Evolutionary conservation across 92 coral and sea anemone genomes (phyloP).

Genomic region (Parazoanthus darwini): DNA sequence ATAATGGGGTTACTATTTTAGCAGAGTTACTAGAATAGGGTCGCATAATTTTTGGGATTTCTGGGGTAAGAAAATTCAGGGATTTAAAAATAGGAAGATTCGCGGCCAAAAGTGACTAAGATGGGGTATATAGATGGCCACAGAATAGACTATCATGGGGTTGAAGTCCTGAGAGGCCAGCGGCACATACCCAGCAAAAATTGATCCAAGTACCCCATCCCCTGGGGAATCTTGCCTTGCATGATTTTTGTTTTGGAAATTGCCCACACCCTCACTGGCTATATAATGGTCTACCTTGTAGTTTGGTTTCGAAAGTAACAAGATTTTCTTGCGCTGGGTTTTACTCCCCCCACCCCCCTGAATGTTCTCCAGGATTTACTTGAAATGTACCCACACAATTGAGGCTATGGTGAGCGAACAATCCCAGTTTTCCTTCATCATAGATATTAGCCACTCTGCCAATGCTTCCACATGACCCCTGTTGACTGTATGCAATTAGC

Average conservation of each 20-base stretch:
- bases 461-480: conserved; percentile 25
- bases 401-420: not conserved
- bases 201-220: too few species aligned
- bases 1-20: too few species aligned
- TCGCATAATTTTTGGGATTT: too few species aligned
- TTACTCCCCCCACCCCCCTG: not conserved
- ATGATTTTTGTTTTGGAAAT: conserved; percentile 1
- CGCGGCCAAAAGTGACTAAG: too few species aligned
- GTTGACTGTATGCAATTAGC: conserved; percentile 19
- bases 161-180: too few species aligned
- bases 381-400: not conserved
- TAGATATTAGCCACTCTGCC: conserved; percentile 29
- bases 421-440: conserved; percentile 43
- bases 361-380: not conserved
- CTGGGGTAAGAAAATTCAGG: too few species aligned
- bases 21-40: too few species aligned
- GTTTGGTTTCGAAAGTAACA: conserved; percentile 2
- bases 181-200: too few species aligned
- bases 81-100: too few species aligned
- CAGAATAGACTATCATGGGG: too few species aligned
- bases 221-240: not conserved
- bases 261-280: conserved; percentile 12
- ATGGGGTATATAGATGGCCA: too few species aligned
- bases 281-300: not conserved
- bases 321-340: not conserved